Evolutionary conservation across 1,140 invertebrate species (phyloP).

Genomic region (Drosophila ironensis): DNA sequence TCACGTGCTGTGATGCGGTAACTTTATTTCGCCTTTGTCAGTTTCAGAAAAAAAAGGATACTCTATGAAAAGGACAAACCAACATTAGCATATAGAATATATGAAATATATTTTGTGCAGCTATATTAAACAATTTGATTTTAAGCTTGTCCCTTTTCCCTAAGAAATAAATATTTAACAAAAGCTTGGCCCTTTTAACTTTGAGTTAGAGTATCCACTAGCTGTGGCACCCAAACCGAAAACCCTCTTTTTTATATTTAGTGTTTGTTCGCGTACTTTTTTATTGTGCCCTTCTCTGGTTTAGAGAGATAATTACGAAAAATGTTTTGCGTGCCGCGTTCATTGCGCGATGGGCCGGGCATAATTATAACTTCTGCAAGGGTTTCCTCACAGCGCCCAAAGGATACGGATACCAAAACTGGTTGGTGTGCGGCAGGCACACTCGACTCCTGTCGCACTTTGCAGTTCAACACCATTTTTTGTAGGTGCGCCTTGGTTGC

Average conservation of each 20-base stretch:
- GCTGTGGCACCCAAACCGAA: background rate
- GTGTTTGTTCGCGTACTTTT: constrained; percentile 25
- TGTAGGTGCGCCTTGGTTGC: background rate
- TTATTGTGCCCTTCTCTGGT: constrained; percentile 48
- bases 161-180: no score
- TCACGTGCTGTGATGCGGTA: constrained; percentile 51
- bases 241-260: constrained; percentile 6
- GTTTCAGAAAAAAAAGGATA: background rate
- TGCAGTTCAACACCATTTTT: constrained; percentile 50
- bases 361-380: constrained; percentile 62
- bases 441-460: constrained; percentile 6
- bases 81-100: no score
- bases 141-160: no score
- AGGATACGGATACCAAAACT: constrained; percentile 1
- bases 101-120: background rate
- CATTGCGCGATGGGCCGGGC: constrained; percentile 52
- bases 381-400: background rate
- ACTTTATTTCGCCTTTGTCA: constrained; percentile 37
- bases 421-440: constrained; percentile 12
- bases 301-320: constrained; percentile 76
- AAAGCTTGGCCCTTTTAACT: no score
- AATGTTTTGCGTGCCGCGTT: constrained; percentile 67
- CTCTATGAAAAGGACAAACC: no score
- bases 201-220: no score
- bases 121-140: background rate